Base-by-base conservation (phyloP, 1,140 invertebrate genomes). In the Drosophila fuyamai region DNA sequence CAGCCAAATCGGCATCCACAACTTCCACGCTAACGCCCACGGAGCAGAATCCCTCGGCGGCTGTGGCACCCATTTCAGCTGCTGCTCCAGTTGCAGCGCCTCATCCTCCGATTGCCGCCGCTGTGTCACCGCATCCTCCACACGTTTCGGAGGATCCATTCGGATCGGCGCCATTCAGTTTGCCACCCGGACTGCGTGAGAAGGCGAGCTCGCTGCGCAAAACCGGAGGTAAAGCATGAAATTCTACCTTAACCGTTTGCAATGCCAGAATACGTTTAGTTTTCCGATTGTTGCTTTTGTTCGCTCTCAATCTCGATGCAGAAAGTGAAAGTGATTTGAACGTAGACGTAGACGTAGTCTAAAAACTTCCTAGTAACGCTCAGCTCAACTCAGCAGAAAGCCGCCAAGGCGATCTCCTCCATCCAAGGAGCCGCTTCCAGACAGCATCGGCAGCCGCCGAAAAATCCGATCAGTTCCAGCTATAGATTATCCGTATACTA, bases 111-210 rank as follows among this genome's bases (percentile, higher is more conserved):
- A 66, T 58, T n/a, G 27, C 55, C 9, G 43, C 18, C 27, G 54
- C 61, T 12, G 58, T 89, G 2, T 84, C 81, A 10, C 84, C 82
- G 8, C 51, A 82, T 66, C 79, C 82, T 7, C 46, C 76, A 7
- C 46, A 66, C 18, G 27, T 95, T n/a, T 93, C 95, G 27, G 95
- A 96, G 81, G 96, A 97, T 94, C 96, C 96, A 46, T 97, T 97
- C 89, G 95, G 96, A 84, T 95, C 95, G 76, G 96, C 96, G 62
- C 96, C 96, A 40, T 97, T 97, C 91, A 96, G 94, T 93, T 94
- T 96, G 92, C 95, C 96, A 88, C 90, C 92, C 58, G 94, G 94
- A 84, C 92, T 94, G 70, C 93, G 94, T 68, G 93, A 94, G 82
- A 94, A 94, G 88, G 93, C 94, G 44, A 92, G 93, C 66, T 93